Evolutionary conservation across 2,113 vertebrate genomes (phyloP).

Genomic region (Brachyistius frenatus): DNA sequence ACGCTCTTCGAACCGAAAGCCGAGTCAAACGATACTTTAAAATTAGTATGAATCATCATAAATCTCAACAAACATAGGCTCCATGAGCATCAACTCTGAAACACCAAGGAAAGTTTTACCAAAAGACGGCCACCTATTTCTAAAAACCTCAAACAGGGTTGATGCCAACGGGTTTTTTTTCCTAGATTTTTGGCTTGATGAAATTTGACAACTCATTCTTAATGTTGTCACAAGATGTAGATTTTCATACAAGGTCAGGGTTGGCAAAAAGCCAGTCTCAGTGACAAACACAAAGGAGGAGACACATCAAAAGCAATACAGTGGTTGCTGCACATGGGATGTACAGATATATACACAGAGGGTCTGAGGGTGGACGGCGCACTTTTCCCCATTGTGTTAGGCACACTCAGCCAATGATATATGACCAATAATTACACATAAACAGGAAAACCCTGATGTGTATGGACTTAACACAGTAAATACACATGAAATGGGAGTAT

Average conservation of each 20-base stretch:
- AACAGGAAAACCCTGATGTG: slow-evolving; percentile 80
- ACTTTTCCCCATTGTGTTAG: slow-evolving; percentile 62
- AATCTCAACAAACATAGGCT: slow-evolving; percentile 24
- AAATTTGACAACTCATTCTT: slow-evolving; percentile 36
- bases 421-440: slow-evolving; percentile 80
- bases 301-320: slow-evolving; percentile 80
- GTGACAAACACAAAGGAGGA: slow-evolving; percentile 76
- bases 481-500: slow-evolving; percentile 79
- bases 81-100: background rate
- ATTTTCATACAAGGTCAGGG: slow-evolving; percentile 38
- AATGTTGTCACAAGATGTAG: slow-evolving; percentile 52
- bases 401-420: slow-evolving; percentile 81
- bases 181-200: slow-evolving; percentile 17
- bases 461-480: slow-evolving; percentile 76
- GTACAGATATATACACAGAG: slow-evolving; percentile 69
- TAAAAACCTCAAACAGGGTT: slow-evolving; percentile 12
- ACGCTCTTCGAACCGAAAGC: slow-evolving; percentile 27
- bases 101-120: slow-evolving; percentile 35
- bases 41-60: slow-evolving; percentile 3
- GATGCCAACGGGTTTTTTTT: slow-evolving; percentile 7
- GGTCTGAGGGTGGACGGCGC: slow-evolving; percentile 71
- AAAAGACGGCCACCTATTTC: slow-evolving; percentile 20
- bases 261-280: slow-evolving; percentile 64
- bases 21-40: background rate
- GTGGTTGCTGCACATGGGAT: slow-evolving; percentile 79